These are phyloP conservation scores for Cydia fagiglandana DNA, from an alignment of 1,140 invertebrate genomes.

Conservation along the genomic window DNA sequence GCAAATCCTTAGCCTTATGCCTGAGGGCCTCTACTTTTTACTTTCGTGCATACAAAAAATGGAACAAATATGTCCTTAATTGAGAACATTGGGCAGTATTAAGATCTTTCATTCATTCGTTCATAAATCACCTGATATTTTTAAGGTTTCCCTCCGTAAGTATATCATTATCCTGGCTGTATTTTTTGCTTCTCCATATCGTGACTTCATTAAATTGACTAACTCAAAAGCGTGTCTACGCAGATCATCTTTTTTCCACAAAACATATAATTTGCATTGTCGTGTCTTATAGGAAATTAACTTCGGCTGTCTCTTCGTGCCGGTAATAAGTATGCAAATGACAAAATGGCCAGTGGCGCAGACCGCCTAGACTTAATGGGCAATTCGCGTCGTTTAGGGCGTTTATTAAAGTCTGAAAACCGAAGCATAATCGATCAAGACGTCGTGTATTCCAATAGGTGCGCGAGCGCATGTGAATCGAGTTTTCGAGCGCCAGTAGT, in stretches of 20 bases:
- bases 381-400: not conserved
- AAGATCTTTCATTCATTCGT: no score
- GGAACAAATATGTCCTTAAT: no score
- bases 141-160: no score
- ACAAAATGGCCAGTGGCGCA: slow-evolving; percentile 2
- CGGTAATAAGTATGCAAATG: slow-evolving; percentile 12
- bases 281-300: not conserved
- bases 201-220: slow-evolving; percentile 4
- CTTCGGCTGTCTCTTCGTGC: slow-evolving; percentile 3
- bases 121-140: no score
- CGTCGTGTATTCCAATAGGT: not conserved
- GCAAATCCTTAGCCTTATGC: no score
- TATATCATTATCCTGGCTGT: no score
- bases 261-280: slow-evolving; percentile 6
- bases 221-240: not conserved
- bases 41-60: no score
- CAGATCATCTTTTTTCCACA: not conserved
- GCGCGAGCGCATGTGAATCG: not conserved
- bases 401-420: not conserved
- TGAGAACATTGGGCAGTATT: no score
- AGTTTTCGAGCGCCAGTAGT: not conserved
- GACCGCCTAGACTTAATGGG: not conserved
- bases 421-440: not conserved
- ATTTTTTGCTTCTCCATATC: not conserved
- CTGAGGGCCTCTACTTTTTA: no score